Percentiles rank a stretch among this genome's conserved stretches.
These are phyloP conservation scores for Octodonta nipae DNA, from an alignment of 2,888 invertebrate species.

Conservation along the genomic window DNA sequence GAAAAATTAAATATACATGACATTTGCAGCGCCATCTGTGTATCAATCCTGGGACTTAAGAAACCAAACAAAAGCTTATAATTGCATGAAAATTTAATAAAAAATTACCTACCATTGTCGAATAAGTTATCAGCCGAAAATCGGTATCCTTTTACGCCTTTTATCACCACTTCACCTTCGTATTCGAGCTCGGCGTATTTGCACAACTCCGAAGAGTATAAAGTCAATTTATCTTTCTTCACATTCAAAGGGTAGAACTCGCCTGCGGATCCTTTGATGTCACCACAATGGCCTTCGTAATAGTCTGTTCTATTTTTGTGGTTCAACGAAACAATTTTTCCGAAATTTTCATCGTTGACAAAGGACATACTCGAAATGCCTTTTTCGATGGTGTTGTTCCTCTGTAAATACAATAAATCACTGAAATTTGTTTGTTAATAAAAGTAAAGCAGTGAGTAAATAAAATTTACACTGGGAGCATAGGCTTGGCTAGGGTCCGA, in stretches of 20 bases:
- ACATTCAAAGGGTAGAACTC: conserved; percentile 65
- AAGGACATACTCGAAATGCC: conserved; percentile 63
- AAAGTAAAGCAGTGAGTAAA: no score
- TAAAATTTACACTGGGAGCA: no score
- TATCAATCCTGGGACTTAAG: no score
- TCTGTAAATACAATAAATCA: no score
- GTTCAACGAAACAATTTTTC: conserved; percentile 61
- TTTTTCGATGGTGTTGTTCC: conserved; percentile 57
- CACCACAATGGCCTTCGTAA: conserved; percentile 45
- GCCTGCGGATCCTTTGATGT: conserved; percentile 60
- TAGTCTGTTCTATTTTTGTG: conserved; percentile 43
- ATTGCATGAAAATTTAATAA: no score
- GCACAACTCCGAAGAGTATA: conserved; percentile 66
- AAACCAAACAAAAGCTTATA: no score
- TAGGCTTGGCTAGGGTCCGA: no score
- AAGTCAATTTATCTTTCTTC: conserved; percentile 41
- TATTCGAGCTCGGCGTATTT: conserved; percentile 51
- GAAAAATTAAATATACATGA: no score
- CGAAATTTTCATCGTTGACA: conserved; percentile 51
- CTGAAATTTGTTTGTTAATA: no score
- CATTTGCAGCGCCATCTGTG: no score
- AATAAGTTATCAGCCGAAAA: conserved; percentile 52
- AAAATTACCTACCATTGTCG: conserved; percentile 50
- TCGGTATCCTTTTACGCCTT: conserved; percentile 51
- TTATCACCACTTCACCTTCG: conserved; percentile 41